Percentiles rank a stretch among this genome's conserved stretches.
phyloP scores from a whole-genome alignment of 2,797 vertebrate species.

The Parotocinclus haroldoi region DNA sequence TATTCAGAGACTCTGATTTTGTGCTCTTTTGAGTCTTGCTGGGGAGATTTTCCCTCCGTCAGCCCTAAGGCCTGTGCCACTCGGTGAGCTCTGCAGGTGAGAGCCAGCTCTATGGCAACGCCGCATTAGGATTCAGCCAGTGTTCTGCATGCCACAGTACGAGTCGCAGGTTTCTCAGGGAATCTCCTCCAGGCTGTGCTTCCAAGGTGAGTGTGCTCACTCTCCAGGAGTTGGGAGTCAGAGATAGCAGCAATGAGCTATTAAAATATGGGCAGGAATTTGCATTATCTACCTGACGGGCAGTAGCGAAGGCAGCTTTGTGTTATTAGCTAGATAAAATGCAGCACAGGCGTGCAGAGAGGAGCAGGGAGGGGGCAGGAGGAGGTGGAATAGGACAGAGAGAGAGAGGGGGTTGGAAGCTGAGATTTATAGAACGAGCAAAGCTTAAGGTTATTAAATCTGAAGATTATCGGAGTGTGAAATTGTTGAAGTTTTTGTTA shows the following conservation, averaged over 20 bases:
- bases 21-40: constrained; percentile 18
- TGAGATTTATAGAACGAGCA: constrained; percentile 77
- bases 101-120: constrained; percentile 46
- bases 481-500: constrained; percentile 77
- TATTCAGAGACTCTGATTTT: constrained; percentile 4
- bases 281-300: constrained; percentile 69
- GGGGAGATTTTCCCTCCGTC: constrained; percentile 13
- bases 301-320: constrained; percentile 75
- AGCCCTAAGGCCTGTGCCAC: constrained; percentile 19
- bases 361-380: constrained; percentile 39
- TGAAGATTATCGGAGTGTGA: constrained; percentile 83
- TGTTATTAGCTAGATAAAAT: constrained; percentile 86
- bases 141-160: constrained; percentile 31
- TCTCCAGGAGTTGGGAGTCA: constrained; percentile 76
- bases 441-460: constrained; percentile 85
- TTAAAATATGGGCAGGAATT: constrained; percentile 83
- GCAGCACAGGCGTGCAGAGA: constrained; percentile 69
- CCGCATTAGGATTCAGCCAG: constrained; percentile 54
- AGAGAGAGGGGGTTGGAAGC: constrained; percentile 55
- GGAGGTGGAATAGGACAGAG: constrained; percentile 31
- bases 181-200: constrained; percentile 74
- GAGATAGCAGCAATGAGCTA: constrained; percentile 83
- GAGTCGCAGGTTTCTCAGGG: constrained; percentile 67
- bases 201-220: constrained; percentile 80
- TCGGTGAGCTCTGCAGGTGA: constrained; percentile 16